Evolutionary conservation across 2,113 vertebrate genomes (phyloP).

Genomic region (Eleginops maclovinus): DNA sequence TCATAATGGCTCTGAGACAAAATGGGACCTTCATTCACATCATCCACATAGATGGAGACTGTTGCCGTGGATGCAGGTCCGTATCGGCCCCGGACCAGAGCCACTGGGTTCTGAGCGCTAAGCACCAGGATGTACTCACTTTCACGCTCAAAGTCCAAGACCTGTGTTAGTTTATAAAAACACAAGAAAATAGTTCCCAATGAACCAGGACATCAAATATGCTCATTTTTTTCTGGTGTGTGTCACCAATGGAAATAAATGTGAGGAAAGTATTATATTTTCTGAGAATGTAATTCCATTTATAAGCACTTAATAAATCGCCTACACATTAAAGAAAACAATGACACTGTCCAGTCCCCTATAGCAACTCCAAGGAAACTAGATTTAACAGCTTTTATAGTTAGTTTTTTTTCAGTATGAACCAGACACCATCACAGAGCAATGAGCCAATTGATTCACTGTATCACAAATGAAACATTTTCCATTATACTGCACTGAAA

Average conservation of each 20-base stretch:
- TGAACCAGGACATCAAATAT: not conserved
- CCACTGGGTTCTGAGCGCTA: constrained; percentile 82
- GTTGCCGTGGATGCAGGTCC: constrained; percentile 85
- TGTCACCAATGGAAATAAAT: not conserved
- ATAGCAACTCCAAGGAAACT: constrained; percentile 42
- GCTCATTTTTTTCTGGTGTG: too few species aligned
- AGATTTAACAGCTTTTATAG: constrained; percentile 33
- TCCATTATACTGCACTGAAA: constrained; percentile 44
- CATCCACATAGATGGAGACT: constrained; percentile 81
- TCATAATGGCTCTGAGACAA: constrained; percentile 84
- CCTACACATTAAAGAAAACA: not conserved
- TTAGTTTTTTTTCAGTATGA: constrained; percentile 46
- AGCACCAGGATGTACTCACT: constrained; percentile 84
- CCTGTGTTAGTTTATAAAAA: constrained; percentile 59
- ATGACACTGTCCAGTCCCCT: constrained; percentile 9
- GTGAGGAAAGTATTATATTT: not conserved
- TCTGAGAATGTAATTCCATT: not conserved
- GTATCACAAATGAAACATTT: constrained; percentile 54
- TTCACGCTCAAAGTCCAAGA: constrained; percentile 85
- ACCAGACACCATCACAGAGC: constrained; percentile 22
- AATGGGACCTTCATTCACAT: constrained; percentile 85
- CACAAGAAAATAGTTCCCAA: not conserved
- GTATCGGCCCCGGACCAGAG: constrained; percentile 83
- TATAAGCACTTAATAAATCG: not conserved
- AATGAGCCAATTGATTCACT: constrained; percentile 36